A percentile compares a stretch with the other conserved stretches of the same genome.
phyloP scores from a whole-genome alignment of 1,140 invertebrate genomes.

The Drosophila pachea region DNA sequence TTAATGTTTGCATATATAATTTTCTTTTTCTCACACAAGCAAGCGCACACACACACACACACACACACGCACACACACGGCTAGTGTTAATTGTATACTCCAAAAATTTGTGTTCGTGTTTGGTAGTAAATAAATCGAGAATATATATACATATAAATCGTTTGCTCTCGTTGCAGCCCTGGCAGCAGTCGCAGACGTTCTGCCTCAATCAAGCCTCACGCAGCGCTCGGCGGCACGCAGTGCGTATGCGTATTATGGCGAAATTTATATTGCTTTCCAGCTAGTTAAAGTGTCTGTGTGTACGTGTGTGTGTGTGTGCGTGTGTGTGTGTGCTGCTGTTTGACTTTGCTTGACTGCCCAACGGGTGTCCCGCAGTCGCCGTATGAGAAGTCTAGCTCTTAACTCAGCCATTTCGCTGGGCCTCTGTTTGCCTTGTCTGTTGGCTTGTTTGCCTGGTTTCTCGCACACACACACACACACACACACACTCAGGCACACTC shows the following conservation, averaged over 20 bases:
- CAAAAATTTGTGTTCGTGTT: too few species aligned
- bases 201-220: slow-evolving; percentile 46
- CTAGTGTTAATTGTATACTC: too few species aligned
- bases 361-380: slow-evolving; percentile 1
- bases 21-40: too few species aligned
- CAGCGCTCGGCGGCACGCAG: slow-evolving; percentile 29
- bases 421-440: slow-evolving; percentile 36
- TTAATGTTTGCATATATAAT: too few species aligned
- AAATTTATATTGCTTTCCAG: slow-evolving; percentile 47
- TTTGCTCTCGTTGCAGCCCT: slow-evolving; percentile 28
- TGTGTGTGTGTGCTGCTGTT: slow-evolving; percentile 28
- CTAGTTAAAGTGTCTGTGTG: slow-evolving; percentile 1
- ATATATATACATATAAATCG: not conserved
- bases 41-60: not conserved
- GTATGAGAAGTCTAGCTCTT: slow-evolving; percentile 27
- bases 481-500: slow-evolving; percentile 9
- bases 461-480: slow-evolving; percentile 16
- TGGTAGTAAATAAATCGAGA: too few species aligned
- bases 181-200: slow-evolving; percentile 34
- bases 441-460: slow-evolving; percentile 42
- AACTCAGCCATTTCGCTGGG: slow-evolving; percentile 39
- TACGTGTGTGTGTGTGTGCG: slow-evolving; percentile 15
- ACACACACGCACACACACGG: not conserved
- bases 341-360: slow-evolving; percentile 39
- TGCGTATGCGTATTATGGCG: slow-evolving; percentile 47